These are phyloP conservation scores for Chiroxiphia lanceolata DNA, from an alignment of 2,797 vertebrate species.

Conservation along the genomic window DNA sequence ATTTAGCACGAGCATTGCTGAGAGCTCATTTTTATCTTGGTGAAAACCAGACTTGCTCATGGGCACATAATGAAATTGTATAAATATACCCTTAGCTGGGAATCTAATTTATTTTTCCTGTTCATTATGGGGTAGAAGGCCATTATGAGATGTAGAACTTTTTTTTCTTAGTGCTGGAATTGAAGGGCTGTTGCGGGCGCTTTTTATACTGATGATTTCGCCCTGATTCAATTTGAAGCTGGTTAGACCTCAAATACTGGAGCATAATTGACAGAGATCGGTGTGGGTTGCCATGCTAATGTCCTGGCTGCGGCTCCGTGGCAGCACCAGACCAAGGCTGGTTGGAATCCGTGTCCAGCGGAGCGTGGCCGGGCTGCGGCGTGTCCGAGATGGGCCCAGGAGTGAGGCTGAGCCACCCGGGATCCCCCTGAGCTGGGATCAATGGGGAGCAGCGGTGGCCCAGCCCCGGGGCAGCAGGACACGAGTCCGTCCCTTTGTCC, in stretches of 20 bases:
- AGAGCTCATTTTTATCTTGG: slow-evolving; percentile 85
- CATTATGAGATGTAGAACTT: slow-evolving; percentile 83
- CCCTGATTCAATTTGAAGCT: slow-evolving; percentile 82
- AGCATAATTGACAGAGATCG: slow-evolving; percentile 77
- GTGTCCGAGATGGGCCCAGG: fast-evolving
- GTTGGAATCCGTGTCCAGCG: background rate
- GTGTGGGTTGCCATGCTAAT: slow-evolving; percentile 68
- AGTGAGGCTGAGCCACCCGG: fast-evolving
- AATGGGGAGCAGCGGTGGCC: background rate
- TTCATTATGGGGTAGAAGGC: slow-evolving; percentile 86
- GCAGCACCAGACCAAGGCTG: background rate
- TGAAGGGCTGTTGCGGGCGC: slow-evolving; percentile 77
- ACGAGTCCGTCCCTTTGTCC: background rate
- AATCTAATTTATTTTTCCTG: slow-evolving; percentile 88
- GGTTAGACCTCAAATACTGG: slow-evolving; percentile 77
- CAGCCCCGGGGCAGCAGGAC: background rate
- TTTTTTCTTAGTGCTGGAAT: slow-evolving; percentile 72
- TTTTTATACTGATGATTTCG: slow-evolving; percentile 80
- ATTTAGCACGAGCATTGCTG: slow-evolving; percentile 82
- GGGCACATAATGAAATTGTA: slow-evolving; percentile 87
- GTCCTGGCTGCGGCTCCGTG: slow-evolving; percentile 17
- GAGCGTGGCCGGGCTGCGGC: background rate
- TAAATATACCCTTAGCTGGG: slow-evolving; percentile 84
- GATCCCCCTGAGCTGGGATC: background rate
- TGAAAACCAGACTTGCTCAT: slow-evolving; percentile 82